Conservation (phyloP, 53 echinoderm and acorn worm species). For the Paracentrotus lividus region DNA sequence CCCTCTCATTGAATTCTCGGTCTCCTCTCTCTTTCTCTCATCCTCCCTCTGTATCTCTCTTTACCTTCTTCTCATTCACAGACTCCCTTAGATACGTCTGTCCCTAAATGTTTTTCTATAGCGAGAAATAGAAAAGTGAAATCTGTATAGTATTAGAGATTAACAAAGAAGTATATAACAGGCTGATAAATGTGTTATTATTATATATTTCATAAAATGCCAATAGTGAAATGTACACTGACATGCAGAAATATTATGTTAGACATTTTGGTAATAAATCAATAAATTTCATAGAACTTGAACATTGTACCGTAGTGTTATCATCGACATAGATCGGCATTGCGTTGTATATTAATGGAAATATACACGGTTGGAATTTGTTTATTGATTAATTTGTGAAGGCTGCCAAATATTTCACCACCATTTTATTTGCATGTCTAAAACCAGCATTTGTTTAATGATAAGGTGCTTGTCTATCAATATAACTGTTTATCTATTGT, state of each 20-base stretch:
- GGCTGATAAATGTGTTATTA: neutral
- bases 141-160: neutral
- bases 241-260: too few species aligned
- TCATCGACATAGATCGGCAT: neutral
- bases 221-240: too few species aligned
- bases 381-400: slow-evolving; percentile 30
- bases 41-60: too few species aligned
- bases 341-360: neutral
- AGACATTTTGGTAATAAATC: neutral
- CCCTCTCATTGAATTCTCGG: too few species aligned
- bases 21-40: too few species aligned
- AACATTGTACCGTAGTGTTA: neutral
- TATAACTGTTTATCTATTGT: slow-evolving; percentile 32
- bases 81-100: neutral
- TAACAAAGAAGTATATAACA: neutral
- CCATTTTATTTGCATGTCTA: neutral
- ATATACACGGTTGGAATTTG: neutral
- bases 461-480: slow-evolving; percentile 42
- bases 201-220: neutral
- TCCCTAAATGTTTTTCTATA: too few species aligned
- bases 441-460: slow-evolving; percentile 40
- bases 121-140: neutral
- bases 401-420: slow-evolving; percentile 48
- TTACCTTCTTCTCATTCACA: neutral
- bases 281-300: neutral